Percentiles rank a stretch among this genome's conserved stretches.
These are phyloP conservation scores for Pangasianodon hypophthalmus DNA, from an alignment of 2,113 vertebrate genomes.

Conservation along the genomic window DNA sequence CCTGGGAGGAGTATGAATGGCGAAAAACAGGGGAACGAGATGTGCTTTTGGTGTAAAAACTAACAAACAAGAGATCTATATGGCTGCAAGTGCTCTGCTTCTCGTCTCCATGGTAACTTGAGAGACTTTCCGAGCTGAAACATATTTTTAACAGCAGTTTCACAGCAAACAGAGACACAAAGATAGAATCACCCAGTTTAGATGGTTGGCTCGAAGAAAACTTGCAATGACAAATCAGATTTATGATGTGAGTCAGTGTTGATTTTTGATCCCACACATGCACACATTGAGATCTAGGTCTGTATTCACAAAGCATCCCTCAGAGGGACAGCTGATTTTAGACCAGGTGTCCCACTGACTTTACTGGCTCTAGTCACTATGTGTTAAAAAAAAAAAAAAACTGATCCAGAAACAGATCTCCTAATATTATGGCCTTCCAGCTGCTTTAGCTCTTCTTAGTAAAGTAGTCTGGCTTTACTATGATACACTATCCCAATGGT, in stretches of 20 bases:
- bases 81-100: conserved; percentile 29
- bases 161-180: conserved; percentile 38
- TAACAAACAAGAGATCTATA: conserved; percentile 25
- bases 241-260: not conserved
- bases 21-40: conserved; percentile 13
- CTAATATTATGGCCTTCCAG: conserved; percentile 1
- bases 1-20: conserved; percentile 26
- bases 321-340: not conserved
- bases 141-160: conserved; percentile 46
- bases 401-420: conserved; percentile 4
- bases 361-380: not conserved
- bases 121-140: conserved; percentile 49
- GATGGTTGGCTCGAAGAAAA: conserved; percentile 17
- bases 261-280: conserved; percentile 28
- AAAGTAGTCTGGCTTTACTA: not conserved
- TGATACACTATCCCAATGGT: not conserved
- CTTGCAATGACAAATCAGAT: conserved; percentile 2
- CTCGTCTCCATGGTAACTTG: conserved; percentile 55
- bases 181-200: conserved; percentile 35
- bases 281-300: conserved; percentile 5
- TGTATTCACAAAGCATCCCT: not conserved
- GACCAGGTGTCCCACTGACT: not conserved
- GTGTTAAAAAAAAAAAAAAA: conserved; percentile 14
- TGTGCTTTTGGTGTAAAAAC: conserved; percentile 31
- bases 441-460: not conserved